Base-by-base conservation (phyloP, 2,797 vertebrate genomes). In the Enteromius afrohamiltoni region DNA sequence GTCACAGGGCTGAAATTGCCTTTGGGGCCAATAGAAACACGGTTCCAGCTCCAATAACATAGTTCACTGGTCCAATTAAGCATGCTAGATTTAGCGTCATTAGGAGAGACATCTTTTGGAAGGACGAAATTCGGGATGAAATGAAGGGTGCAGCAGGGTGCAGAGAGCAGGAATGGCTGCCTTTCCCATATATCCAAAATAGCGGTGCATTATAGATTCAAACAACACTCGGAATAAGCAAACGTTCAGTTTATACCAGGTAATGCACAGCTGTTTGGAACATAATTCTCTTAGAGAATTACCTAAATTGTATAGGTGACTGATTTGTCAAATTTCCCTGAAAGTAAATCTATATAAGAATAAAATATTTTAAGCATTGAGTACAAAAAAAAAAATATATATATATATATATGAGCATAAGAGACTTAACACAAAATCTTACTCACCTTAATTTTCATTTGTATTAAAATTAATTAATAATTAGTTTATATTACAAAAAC, bases 21-120 rank as follows among this genome's bases (percentile, higher is more conserved):
- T 91, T 89, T 76, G 53, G 92, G 91, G 87, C 91, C 92, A 87
- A 92, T 90, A 91, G 87, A 92, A 89, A 90, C 91, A 85, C 90
- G 82, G 82, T 91, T 91, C 90, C 84, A 87, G 90, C 90, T 89
- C 90, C 93, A 95, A 95, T 95, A 93, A 95, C 93, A 95, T 93
- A 94, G 94, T 90, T 94, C 94, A 94, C 92, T 95, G 93, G 92
- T 93, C 91, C 89, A 93, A 95, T 95, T 95, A 94, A 94, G 91
- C 93, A 95, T 93, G 93, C 93, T 95, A 94, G 93, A 95, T 95
- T 95, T 95, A 93, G 92, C 92, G 90, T 94, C 93, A 95, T 95
- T 94, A 95, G 91, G 87, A 90, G 84, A 89, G 91, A 93, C 89
- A 91, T 92, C 91, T 93, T 90, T 88, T 89, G 92, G 88, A 93